Evolutionary conservation across 2,113 vertebrate species (phyloP).

Genomic region (Chinchilla lanigera): DNA sequence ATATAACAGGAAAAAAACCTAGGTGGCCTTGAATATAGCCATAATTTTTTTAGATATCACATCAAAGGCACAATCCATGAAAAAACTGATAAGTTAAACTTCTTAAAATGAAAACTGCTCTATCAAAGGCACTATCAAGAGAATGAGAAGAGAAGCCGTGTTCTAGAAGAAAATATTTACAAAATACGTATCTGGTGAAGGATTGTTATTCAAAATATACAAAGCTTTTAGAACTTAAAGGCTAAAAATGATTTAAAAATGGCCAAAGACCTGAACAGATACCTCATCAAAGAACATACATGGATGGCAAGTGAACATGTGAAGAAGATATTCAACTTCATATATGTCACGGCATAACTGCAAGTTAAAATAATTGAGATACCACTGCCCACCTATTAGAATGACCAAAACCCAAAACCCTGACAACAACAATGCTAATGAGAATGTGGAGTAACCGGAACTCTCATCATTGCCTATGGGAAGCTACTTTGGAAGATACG

Average conservation of each 20-base stretch:
- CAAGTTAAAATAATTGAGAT: neutral
- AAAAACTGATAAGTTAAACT: too few relatives aligned
- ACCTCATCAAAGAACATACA: neutral
- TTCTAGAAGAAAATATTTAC: too few relatives aligned
- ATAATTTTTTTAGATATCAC: too few relatives aligned
- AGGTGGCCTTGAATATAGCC: too few relatives aligned
- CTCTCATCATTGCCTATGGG: neutral
- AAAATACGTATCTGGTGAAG: too few relatives aligned
- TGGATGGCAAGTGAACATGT: neutral
- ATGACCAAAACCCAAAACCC: neutral
- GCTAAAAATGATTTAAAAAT: neutral
- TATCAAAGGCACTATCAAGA: too few relatives aligned
- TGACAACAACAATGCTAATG: neutral
- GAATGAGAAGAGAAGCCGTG: too few relatives aligned
- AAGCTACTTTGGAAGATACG: neutral
- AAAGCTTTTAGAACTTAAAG: neutral
- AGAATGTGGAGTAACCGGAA: neutral
- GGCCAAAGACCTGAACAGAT: neutral
- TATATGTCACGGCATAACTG: neutral
- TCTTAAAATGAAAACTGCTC: too few relatives aligned
- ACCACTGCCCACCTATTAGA: neutral
- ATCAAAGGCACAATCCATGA: too few relatives aligned
- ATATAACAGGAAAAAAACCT: too few relatives aligned
- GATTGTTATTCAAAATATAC: too few relatives aligned
- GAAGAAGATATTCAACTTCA: neutral